Evolutionary conservation across 2,888 invertebrate species (phyloP).

Genomic region (Leuctra nigra): DNA sequence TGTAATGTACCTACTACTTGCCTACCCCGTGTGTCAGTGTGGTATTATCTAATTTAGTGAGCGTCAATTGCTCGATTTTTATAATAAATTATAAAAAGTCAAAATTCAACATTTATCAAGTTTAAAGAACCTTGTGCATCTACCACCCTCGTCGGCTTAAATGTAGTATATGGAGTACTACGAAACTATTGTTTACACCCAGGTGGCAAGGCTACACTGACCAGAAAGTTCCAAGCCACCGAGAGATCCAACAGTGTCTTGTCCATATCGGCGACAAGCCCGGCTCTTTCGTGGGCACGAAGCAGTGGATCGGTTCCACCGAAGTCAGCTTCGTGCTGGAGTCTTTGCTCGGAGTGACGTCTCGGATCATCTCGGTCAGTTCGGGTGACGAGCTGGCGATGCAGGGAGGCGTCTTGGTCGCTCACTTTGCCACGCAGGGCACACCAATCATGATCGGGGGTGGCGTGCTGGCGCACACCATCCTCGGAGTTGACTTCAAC

Average conservation of each 20-base stretch:
- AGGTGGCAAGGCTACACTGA: conserved; percentile 78
- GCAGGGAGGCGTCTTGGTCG: conserved; percentile 72
- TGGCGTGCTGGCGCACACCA: conserved; percentile 95
- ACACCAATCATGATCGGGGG: conserved; percentile 99
- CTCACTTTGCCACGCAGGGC: conserved; percentile 89
- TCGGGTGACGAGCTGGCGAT: conserved; percentile 76
- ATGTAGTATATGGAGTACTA: not conserved
- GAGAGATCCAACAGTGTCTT: conserved; percentile 87
- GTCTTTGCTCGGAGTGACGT: conserved; percentile 64
- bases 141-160: not conserved
- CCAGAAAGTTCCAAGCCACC: conserved; percentile 68
- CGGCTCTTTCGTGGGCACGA: conserved; percentile 76
- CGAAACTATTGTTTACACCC: conserved; percentile 1
- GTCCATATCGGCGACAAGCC: conserved; percentile 93
- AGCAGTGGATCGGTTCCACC: conserved; percentile 97
- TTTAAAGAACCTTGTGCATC: not conserved
- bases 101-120: not conserved
- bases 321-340: conserved; percentile 93
- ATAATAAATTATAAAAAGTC: no score
- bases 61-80: no score
- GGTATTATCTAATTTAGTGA: no score
- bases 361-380: conserved; percentile 74
- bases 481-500: conserved; percentile 88
- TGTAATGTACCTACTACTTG: no score
- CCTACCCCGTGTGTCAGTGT: no score